Conservation (phyloP, 2,797 vertebrate species). For the Karalla daura region DNA sequence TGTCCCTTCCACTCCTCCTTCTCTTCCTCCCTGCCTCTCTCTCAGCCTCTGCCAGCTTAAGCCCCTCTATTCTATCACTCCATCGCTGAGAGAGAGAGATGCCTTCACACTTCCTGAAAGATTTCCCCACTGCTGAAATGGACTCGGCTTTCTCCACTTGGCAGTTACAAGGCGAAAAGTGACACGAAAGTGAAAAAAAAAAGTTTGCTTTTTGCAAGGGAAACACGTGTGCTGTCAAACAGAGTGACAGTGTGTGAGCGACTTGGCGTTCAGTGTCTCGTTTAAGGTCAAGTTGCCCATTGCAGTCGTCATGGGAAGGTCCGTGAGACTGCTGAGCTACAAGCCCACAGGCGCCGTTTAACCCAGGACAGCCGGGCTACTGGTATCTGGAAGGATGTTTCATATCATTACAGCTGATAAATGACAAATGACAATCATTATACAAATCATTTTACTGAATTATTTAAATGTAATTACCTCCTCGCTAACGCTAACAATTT, state of each 20-base stretch:
- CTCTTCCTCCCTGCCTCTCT: slow-evolving; percentile 36
- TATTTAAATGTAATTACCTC: slow-evolving; percentile 1
- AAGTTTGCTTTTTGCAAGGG: slow-evolving; percentile 36
- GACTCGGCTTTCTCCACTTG: slow-evolving; percentile 48
- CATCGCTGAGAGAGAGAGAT: slow-evolving; percentile 47
- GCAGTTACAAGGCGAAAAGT: slow-evolving; percentile 67
- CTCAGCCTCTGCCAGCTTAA: slow-evolving; percentile 45
- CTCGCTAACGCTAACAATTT: not conserved
- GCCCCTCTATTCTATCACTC: slow-evolving; percentile 52
- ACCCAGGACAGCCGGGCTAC: not conserved
- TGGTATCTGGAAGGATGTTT: not conserved
- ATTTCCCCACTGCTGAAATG: slow-evolving; percentile 52
- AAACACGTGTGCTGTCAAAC: slow-evolving; percentile 30
- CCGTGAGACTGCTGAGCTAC: not conserved
- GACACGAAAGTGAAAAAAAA: slow-evolving; percentile 45
- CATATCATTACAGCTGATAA: not conserved
- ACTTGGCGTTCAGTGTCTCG: slow-evolving; percentile 18
- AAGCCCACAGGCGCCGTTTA: slow-evolving; percentile 1
- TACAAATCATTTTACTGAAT: too few relatives aligned
- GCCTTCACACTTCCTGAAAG: slow-evolving; percentile 48
- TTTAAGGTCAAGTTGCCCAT: slow-evolving; percentile 32
- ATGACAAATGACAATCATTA: too few relatives aligned
- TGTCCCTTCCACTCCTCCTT: slow-evolving; percentile 56
- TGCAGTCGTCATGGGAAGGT: slow-evolving; percentile 25
- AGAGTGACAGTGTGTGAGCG: slow-evolving; percentile 43